phyloP scores from a whole-genome alignment of 92 coral and sea anemone genomes.

The Zoanthus sociatus region DNA sequence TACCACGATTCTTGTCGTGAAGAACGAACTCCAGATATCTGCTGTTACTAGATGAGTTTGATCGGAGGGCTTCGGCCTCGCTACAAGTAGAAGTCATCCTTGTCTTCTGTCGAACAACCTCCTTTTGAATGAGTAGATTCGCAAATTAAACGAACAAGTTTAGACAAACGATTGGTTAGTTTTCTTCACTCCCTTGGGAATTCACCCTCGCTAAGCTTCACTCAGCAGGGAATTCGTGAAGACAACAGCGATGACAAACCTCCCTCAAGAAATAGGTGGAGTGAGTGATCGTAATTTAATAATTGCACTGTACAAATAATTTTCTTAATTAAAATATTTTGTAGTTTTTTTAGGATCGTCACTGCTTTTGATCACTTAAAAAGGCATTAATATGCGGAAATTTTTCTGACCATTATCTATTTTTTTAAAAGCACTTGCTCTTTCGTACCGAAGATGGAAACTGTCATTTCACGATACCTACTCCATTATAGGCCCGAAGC shows the following conservation, averaged over 20 bases:
- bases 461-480: neutral
- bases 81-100: conserved; percentile 16
- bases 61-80: conserved; percentile 38
- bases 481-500: conserved; percentile 19
- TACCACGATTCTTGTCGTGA: conserved; percentile 2
- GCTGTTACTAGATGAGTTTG: conserved; percentile 17
- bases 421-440: neutral
- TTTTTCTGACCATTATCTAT: conserved; percentile 1
- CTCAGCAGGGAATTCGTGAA: conserved; percentile 27
- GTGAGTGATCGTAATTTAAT: conserved; percentile 10
- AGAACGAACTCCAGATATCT: conserved; percentile 36
- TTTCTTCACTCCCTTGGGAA: conserved; percentile 22
- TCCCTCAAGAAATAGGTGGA: conserved; percentile 18
- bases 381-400: conserved; percentile 16
- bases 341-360: conserved; percentile 16
- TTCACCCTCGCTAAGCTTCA: neutral
- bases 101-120: neutral
- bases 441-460: neutral
- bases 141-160: conserved; percentile 4
- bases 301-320: conserved; percentile 11
- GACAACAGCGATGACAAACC: conserved; percentile 27
- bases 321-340: conserved; percentile 39
- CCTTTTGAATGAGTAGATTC: neutral
- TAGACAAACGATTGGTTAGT: conserved; percentile 33
- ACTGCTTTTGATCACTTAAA: neutral